Conservation (phyloP, 2,888 invertebrate species). For the Cylloceria caligata region DNA sequence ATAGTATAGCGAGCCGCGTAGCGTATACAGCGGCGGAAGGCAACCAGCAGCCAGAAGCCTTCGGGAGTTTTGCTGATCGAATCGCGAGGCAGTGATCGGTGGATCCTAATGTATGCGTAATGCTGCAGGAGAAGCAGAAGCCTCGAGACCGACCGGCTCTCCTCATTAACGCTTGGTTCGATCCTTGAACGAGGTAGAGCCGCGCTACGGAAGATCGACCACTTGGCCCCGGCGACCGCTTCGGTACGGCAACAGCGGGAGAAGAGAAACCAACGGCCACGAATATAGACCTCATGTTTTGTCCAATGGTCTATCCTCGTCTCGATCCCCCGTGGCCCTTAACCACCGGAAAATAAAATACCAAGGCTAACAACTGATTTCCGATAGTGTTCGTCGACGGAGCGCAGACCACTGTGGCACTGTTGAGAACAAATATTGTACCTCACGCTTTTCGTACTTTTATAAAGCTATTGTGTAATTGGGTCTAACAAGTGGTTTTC, state of each 20-base stretch:
- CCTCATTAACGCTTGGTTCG: constrained; percentile 83
- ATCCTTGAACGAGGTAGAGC: constrained; percentile 40
- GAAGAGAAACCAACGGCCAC: constrained; percentile 40
- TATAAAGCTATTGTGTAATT: no score
- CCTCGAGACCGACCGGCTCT: constrained; percentile 69
- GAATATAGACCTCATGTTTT: constrained; percentile 81
- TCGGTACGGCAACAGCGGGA: constrained; percentile 25
- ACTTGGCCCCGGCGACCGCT: constrained; percentile 22
- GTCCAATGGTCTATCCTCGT: constrained; percentile 68
- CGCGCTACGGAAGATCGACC: constrained; percentile 19
- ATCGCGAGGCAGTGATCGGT: constrained; percentile 80
- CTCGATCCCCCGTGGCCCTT: constrained; percentile 42
- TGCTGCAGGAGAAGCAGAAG: constrained; percentile 74
- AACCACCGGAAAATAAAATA: constrained; percentile 68
- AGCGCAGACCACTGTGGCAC: constrained; percentile 3
- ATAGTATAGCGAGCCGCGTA: neutral
- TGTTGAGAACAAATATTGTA: neutral
- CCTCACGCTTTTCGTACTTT: no score
- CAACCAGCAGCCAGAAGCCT: constrained; percentile 44
- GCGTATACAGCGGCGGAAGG: constrained; percentile 9
- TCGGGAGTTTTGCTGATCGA: constrained; percentile 74
- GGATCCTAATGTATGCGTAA: constrained; percentile 83
- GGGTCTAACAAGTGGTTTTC: no score
- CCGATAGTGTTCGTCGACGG: constrained; percentile 68
- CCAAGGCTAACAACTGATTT: constrained; percentile 65